A percentile compares a stretch with the other conserved stretches of the same genome.
Conservation (phyloP, 2,113 vertebrate genomes). For the Stercorarius parasiticus region DNA sequence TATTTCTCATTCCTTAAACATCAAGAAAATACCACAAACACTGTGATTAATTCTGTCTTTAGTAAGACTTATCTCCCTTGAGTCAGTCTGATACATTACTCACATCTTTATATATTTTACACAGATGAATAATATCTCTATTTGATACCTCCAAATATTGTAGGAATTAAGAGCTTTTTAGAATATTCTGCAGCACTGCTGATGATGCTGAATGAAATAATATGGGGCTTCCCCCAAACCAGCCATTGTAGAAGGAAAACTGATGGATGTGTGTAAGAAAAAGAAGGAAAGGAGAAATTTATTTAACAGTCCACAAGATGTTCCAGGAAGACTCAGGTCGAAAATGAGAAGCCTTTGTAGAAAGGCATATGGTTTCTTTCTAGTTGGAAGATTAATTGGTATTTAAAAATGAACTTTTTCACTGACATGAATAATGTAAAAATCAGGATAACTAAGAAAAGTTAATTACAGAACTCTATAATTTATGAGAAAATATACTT, state of each 20-base stretch:
- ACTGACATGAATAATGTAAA: neutral
- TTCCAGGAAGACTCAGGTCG: neutral
- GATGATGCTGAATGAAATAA: neutral
- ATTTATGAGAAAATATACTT: neutral
- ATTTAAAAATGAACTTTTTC: neutral
- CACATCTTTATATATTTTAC: slow-evolving; percentile 42
- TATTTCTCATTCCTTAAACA: slow-evolving; percentile 50
- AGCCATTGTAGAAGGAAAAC: neutral
- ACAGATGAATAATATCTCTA: slow-evolving; percentile 40
- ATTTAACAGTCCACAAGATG: neutral
- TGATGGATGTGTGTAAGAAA: neutral
- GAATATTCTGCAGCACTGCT: neutral
- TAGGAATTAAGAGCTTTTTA: neutral
- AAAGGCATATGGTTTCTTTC: neutral
- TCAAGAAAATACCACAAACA: slow-evolving; percentile 34
- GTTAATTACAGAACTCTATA: neutral
- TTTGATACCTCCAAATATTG: slow-evolving; percentile 17
- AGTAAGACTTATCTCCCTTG: slow-evolving; percentile 23
- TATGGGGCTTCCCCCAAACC: neutral
- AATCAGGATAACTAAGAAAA: neutral
- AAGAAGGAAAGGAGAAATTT: neutral
- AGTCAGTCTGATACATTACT: slow-evolving; percentile 49
- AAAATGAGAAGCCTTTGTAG: neutral
- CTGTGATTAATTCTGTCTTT: slow-evolving; percentile 46
- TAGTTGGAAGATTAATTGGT: neutral